Evolutionary conservation across 2,113 vertebrate species (phyloP).

Genomic region (Pica pica): DNA sequence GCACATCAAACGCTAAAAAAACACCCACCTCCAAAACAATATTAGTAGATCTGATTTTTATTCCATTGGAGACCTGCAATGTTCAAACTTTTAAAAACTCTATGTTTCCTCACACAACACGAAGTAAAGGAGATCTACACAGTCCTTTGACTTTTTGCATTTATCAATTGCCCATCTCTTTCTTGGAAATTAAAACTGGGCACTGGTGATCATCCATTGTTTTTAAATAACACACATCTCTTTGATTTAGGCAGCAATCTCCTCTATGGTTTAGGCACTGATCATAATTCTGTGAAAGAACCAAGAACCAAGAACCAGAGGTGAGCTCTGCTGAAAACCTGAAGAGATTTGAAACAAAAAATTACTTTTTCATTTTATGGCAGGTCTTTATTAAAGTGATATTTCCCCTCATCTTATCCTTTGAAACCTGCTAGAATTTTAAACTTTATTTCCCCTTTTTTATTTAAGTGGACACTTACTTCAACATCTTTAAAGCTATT

Average conservation of each 20-base stretch:
- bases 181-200: not conserved
- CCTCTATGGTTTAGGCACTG: not conserved
- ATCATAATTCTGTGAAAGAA: not conserved
- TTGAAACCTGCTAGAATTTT: not conserved
- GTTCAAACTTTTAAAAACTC: not conserved
- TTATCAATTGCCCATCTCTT: not conserved
- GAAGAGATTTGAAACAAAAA: conserved; percentile 12
- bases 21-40: not conserved
- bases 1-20: not conserved
- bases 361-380: not conserved
- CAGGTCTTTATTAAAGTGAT: not conserved
- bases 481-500: conserved; percentile 38
- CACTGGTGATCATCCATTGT: not conserved
- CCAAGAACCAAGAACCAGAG: not conserved
- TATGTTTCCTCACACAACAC: not conserved
- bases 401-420: not conserved
- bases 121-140: not conserved
- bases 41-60: not conserved
- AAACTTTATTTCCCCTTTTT: conserved; percentile 31
- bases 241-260: not conserved
- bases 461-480: conserved; percentile 33
- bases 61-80: not conserved
- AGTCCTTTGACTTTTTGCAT: not conserved
- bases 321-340: not conserved
- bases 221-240: not conserved